Evolutionary conservation across 2,797 vertebrate species (phyloP).

Genomic region (Liparis tanakae): DNA sequence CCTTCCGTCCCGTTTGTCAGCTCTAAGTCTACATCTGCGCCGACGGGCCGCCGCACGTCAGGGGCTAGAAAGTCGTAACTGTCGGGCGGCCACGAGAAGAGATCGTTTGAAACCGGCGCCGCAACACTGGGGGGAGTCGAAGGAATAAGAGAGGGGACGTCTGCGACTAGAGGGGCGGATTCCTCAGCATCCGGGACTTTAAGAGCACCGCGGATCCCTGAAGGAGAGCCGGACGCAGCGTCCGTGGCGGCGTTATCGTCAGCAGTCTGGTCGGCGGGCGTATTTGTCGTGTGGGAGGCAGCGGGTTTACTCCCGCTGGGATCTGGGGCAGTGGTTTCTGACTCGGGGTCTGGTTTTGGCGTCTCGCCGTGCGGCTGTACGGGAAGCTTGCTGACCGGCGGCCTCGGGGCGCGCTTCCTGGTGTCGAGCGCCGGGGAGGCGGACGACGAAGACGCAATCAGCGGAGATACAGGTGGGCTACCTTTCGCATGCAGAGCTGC

Average conservation of each 20-base stretch:
- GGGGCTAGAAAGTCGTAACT: slow-evolving; percentile 62
- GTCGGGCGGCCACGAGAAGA: slow-evolving; percentile 57
- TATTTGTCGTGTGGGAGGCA: slow-evolving; percentile 40
- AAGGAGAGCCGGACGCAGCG: slow-evolving; percentile 21
- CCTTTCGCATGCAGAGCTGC: slow-evolving; percentile 68
- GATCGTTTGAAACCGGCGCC: slow-evolving; percentile 35
- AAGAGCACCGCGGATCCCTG: slow-evolving; percentile 36
- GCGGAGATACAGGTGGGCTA: slow-evolving; percentile 74
- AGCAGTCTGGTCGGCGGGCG: slow-evolving; percentile 36
- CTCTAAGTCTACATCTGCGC: slow-evolving; percentile 75
- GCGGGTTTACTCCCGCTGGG: slow-evolving; percentile 32
- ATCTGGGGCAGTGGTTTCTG: slow-evolving; percentile 29
- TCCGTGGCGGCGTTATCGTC: slow-evolving; percentile 51
- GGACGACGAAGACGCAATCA: slow-evolving; percentile 55
- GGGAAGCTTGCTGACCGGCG: slow-evolving; percentile 46
- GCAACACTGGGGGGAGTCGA: slow-evolving; percentile 43
- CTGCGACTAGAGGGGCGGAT: slow-evolving; percentile 40
- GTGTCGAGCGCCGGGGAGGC: slow-evolving; percentile 46
- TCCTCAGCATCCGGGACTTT: slow-evolving; percentile 39
- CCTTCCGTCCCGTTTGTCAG: slow-evolving; percentile 67
- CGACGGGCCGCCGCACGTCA: slow-evolving; percentile 49
- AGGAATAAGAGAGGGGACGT: slow-evolving; percentile 60
- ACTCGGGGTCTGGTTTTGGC: slow-evolving; percentile 35
- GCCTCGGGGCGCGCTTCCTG: slow-evolving; percentile 64
- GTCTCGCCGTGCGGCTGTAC: slow-evolving; percentile 40